Percentiles rank a stretch among this genome's conserved stretches.
phyloP scores from a whole-genome alignment of 1,140 invertebrate genomes.

The Diorhabda carinulata region DNA sequence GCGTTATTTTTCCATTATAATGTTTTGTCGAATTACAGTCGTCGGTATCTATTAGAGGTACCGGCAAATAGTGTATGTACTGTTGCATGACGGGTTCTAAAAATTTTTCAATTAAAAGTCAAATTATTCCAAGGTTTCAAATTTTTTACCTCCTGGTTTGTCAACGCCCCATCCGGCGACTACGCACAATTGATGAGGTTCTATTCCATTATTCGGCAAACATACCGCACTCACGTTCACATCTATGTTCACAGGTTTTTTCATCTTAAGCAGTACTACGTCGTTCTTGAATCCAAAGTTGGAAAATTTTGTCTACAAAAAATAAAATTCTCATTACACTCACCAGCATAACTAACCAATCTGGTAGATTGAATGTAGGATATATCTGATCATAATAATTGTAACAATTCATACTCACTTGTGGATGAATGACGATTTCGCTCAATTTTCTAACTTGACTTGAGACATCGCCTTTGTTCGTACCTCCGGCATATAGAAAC shows the following conservation, averaged over 20 bases:
- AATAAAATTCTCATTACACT: not conserved
- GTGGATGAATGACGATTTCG: constrained; percentile 55
- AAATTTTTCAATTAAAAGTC: constrained; percentile 24
- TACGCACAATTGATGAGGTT: constrained; percentile 57
- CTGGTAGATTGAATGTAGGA: no score
- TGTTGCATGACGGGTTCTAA: constrained; percentile 52
- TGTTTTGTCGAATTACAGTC: constrained; percentile 60
- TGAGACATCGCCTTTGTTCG: constrained; percentile 36
- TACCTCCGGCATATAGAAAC: constrained; percentile 51
- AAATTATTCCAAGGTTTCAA: constrained; percentile 5
- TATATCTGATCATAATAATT: no score
- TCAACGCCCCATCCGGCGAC: constrained; percentile 59
- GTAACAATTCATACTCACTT: constrained; percentile 30
- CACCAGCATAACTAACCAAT: no score
- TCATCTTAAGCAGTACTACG: constrained; percentile 55
- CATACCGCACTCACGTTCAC: constrained; percentile 57
- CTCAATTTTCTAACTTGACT: constrained; percentile 44
- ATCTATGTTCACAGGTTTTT: constrained; percentile 52
- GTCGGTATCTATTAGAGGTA: constrained; percentile 53
- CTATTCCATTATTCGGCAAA: constrained; percentile 50
- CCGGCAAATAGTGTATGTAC: constrained; percentile 55
- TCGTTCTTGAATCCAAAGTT: constrained; percentile 59
- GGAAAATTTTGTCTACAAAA: constrained; percentile 56
- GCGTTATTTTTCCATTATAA: constrained; percentile 56
- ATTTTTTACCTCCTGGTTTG: constrained; percentile 47